A percentile compares a stretch with the other conserved stretches of the same genome.
These are phyloP conservation scores for Limnodromus scolopaceus DNA, from an alignment of 2,797 vertebrate species.

Conservation along the genomic window DNA sequence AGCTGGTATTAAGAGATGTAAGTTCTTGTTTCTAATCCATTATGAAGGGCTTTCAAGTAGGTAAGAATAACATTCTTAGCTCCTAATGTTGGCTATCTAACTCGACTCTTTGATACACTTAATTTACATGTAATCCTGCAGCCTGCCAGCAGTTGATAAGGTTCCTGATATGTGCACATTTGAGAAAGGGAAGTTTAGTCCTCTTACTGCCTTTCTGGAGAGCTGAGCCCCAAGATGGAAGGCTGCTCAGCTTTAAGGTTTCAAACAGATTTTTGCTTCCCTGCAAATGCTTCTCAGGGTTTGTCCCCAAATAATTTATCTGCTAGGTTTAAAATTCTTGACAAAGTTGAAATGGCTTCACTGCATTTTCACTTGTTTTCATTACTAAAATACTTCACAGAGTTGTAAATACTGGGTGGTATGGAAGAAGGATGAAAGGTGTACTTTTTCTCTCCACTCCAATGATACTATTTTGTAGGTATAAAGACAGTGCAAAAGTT, in stretches of 20 bases:
- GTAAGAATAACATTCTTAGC: constrained; percentile 51
- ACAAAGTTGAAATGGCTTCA: not conserved
- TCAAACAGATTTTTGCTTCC: constrained; percentile 44
- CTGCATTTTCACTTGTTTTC: not conserved
- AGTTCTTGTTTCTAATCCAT: constrained; percentile 74
- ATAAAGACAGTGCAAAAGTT: not conserved
- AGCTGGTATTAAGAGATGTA: constrained; percentile 56
- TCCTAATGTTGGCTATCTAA: constrained; percentile 55
- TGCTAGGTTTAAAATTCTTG: not conserved
- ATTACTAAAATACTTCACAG: not conserved
- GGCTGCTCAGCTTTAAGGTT: constrained; percentile 62
- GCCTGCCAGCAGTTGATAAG: constrained; percentile 77
- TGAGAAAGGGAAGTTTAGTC: constrained; percentile 14
- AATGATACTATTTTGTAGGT: not conserved
- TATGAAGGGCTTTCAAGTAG: constrained; percentile 65
- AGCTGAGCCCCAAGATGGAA: constrained; percentile 42
- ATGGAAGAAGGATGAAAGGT: not conserved
- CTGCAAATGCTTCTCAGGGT: not conserved
- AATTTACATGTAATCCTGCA: constrained; percentile 78
- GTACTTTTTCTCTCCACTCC: not conserved
- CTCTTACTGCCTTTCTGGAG: not conserved
- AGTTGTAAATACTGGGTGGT: not conserved
- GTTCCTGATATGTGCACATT: constrained; percentile 60
- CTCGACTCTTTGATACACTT: constrained; percentile 64
- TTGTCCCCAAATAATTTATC: not conserved